Evolutionary conservation across 1,140 invertebrate species (phyloP), one percentile per base, ranked within the genome.

Genomic region (Formica selysi): DNA sequence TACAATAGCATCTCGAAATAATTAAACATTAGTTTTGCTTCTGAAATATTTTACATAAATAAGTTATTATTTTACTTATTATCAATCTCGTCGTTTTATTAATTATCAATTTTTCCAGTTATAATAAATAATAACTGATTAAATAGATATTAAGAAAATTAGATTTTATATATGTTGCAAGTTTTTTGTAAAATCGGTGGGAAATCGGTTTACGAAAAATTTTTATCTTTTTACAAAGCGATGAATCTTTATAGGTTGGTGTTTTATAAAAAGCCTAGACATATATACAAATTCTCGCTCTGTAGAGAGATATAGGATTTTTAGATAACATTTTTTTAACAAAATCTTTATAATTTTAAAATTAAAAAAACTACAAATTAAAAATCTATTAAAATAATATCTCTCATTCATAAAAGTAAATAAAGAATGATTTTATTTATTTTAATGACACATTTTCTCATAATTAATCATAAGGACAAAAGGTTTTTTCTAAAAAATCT

Each of bases 121-220:
- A n/a, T 26, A 59, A 59, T 59, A n/a, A 57, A 57, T 7, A 59
- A 74, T 59, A 59, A 76, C 26, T 59, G 36, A 76, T 76, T 59
- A 76, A 26, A 38, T 59, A 61, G 0, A 26, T 36, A 10, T 16
- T 2, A 36, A 38, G 36, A 38, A n/a, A 76, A 8, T 59, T 36
- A 54, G 5, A 51, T 32, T 11, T 73, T 36, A 54, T n/a, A 70
- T 29, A 48, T 44, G 41, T 44, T 48, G 44, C 13, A 48, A 2
- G 0, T 11, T 48, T 16, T 48, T 44, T 44, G 44, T 13, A 48
- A 16, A 48, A 48, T 48, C 0, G 3, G 13, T 41, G 6, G 7
- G 10, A 41, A 38, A 38, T 48, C 11, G 0, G 11, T 13, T 48
- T 41, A 41, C 10, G n/a, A 48, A 3, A 48, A 48, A 13, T 2